Percentiles rank a stretch among this genome's conserved stretches.
These are phyloP conservation scores for Procambarus virginalis DNA, from an alignment of 1,140 invertebrate genomes.

Conservation along the genomic window DNA sequence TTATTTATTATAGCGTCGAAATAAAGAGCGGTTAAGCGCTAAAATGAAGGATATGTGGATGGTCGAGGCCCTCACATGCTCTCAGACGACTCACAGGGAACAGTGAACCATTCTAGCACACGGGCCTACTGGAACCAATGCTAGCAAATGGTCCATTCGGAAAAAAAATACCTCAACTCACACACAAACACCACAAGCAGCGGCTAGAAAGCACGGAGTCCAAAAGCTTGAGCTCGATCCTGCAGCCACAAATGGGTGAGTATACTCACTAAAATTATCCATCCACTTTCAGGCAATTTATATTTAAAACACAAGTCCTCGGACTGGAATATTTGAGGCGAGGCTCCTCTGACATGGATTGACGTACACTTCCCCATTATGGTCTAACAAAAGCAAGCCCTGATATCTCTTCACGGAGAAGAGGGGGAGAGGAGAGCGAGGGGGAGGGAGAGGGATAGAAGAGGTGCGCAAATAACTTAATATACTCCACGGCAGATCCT, in stretches of 20 bases:
- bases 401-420: conserved; percentile 46
- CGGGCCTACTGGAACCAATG: too few relatives aligned
- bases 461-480: conserved; percentile 29
- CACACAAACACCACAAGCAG: not conserved
- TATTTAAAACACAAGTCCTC: conserved; percentile 25
- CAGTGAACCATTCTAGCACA: too few relatives aligned
- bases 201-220: too few relatives aligned
- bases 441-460: not conserved
- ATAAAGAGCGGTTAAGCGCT: too few relatives aligned
- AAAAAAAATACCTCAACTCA: not conserved
- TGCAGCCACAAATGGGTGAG: too few relatives aligned
- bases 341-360: conserved; percentile 49
- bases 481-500: not conserved
- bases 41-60: too few relatives aligned
- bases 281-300: conserved; percentile 1
- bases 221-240: too few relatives aligned
- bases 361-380: conserved; percentile 49
- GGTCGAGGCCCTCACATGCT: too few relatives aligned
- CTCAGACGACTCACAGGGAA: too few relatives aligned
- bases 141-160: too few relatives aligned
- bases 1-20: too few relatives aligned
- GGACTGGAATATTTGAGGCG: conserved; percentile 42
- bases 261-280: not conserved
- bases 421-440: not conserved
- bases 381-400: conserved; percentile 23